These are phyloP conservation scores for Galemys pyrenaicus DNA, from an alignment of 2,113 vertebrate genomes.

Conservation along the genomic window DNA sequence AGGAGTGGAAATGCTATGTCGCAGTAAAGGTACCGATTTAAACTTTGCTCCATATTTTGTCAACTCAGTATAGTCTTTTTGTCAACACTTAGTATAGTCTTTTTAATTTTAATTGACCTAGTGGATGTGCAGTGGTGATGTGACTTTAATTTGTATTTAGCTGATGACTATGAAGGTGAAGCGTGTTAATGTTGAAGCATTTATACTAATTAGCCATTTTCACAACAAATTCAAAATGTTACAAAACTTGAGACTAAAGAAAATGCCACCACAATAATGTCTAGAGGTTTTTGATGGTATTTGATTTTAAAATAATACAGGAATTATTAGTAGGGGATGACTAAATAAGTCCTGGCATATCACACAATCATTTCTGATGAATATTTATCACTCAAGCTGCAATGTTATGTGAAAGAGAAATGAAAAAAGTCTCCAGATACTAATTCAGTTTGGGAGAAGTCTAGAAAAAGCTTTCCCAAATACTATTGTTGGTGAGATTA, in stretches of 20 bases:
- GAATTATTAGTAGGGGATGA: not conserved
- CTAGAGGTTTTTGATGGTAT: not conserved
- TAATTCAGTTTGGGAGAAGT: not conserved
- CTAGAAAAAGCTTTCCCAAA: not conserved
- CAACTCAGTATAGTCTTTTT: not conserved
- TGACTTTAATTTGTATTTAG: not conserved
- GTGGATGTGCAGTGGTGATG: not conserved
- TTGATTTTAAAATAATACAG: not conserved
- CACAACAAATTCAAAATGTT: constrained; percentile 22
- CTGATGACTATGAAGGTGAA: not conserved
- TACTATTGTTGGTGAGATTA: not conserved
- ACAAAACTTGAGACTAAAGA: not conserved
- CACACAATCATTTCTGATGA: not conserved
- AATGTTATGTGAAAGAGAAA: not conserved
- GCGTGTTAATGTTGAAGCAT: not conserved
- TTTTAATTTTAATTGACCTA: not conserved
- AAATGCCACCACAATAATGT: not conserved
- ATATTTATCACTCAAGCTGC: not conserved
- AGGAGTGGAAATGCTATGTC: not conserved
- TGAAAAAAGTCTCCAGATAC: not conserved
- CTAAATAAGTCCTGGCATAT: not conserved
- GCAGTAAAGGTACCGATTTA: not conserved
- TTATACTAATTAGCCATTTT: not conserved
- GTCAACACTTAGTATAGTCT: not conserved
- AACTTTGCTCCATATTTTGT: not conserved